Conservation (phyloP, 2,888 invertebrate species). For the Watsonalla cultraria region DNA sequence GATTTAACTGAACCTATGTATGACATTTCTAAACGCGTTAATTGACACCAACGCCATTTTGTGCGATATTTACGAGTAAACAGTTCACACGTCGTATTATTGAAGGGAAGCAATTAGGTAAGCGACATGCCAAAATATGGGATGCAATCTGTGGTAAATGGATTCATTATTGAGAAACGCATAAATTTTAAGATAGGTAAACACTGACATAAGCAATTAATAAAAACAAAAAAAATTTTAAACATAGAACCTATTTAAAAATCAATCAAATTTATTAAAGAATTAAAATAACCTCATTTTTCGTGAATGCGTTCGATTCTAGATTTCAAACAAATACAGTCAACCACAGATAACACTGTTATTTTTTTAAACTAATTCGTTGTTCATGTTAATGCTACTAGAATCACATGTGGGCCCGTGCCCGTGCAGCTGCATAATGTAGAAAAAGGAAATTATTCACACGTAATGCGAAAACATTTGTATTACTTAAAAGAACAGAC, state of each 20-base stretch:
- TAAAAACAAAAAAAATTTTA: too few relatives aligned
- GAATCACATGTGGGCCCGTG: constrained; percentile 50
- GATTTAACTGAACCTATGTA: neutral
- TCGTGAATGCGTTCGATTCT: neutral
- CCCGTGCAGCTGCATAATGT: constrained; percentile 49
- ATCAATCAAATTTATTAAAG: too few relatives aligned
- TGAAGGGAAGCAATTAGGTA: constrained; percentile 44
- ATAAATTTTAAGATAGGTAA: constrained; percentile 14
- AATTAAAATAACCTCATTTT: too few relatives aligned
- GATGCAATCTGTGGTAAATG: constrained; percentile 3
- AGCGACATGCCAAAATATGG: constrained; percentile 38
- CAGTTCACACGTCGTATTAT: constrained; percentile 51
- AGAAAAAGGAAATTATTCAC: constrained; percentile 52
- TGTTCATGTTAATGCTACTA: constrained; percentile 37
- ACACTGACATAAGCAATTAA: too few relatives aligned
- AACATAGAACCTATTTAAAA: too few relatives aligned
- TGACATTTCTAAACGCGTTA: constrained; percentile 17
- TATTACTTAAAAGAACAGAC: constrained; percentile 67
- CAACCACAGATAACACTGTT: too few relatives aligned
- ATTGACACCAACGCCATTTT: constrained; percentile 20
- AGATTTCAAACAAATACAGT: too few relatives aligned
- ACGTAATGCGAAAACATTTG: constrained; percentile 68
- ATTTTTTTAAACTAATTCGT: constrained; percentile 33
- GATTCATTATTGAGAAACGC: constrained; percentile 1
- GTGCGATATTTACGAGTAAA: constrained; percentile 48